Conservation (phyloP, 2,888 invertebrate species). For the Schizotus pectinicornis region DNA sequence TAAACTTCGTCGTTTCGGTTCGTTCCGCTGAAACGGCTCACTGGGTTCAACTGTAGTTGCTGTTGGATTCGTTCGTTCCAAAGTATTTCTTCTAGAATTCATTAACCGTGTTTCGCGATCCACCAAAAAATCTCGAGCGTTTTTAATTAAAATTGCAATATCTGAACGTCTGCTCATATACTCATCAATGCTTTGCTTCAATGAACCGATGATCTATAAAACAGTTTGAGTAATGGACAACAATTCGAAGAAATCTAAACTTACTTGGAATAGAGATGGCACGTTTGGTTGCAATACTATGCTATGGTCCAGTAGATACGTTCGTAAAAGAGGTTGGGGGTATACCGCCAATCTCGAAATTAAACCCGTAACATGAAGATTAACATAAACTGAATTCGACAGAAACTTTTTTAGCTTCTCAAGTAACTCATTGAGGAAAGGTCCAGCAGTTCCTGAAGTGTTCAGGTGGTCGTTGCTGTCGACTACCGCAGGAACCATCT, state of each 20-base stretch:
- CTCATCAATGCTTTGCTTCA: slow-evolving; percentile 88
- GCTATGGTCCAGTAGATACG: slow-evolving; percentile 85
- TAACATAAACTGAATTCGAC: slow-evolving; percentile 82
- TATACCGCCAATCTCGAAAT: slow-evolving; percentile 85
- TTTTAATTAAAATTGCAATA: slow-evolving; percentile 70
- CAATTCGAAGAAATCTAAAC: slow-evolving; percentile 13
- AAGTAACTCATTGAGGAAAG: slow-evolving; percentile 81
- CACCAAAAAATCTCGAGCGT: slow-evolving; percentile 79
- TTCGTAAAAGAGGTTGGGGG: slow-evolving; percentile 86
- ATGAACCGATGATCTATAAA: slow-evolving; percentile 72
- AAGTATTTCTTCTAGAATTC: slow-evolving; percentile 69
- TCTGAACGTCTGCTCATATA: slow-evolving; percentile 69
- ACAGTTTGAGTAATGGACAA: slow-evolving; percentile 20
- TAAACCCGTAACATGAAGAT: slow-evolving; percentile 86
- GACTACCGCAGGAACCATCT: slow-evolving; percentile 49
- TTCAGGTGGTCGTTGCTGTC: slow-evolving; percentile 59
- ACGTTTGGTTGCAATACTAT: slow-evolving; percentile 88
- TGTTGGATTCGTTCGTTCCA: slow-evolving; percentile 53
- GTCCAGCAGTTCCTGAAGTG: slow-evolving; percentile 64
- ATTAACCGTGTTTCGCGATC: slow-evolving; percentile 79
- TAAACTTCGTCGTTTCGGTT: slow-evolving; percentile 77
- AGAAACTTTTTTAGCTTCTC: slow-evolving; percentile 83
- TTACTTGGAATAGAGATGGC: slow-evolving; percentile 88
- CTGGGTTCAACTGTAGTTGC: slow-evolving; percentile 33
- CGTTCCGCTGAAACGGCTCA: slow-evolving; percentile 68